A percentile compares a stretch with the other conserved stretches of the same genome.
Conservation (phyloP, 92 coral and sea anemone species). For the Muricea muricata region DNA sequence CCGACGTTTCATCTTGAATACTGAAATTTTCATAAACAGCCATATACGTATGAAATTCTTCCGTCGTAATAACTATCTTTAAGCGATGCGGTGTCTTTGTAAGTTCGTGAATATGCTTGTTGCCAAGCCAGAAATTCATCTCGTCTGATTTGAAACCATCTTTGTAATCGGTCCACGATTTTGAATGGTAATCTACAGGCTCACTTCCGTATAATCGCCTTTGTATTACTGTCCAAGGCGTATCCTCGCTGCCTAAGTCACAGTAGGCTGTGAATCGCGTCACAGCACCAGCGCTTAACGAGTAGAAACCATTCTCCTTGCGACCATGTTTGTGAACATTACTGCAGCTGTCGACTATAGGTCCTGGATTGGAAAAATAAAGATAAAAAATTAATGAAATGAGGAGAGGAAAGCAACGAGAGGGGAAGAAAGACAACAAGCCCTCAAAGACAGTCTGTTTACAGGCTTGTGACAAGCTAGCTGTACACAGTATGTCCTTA, state of each 20-base stretch:
- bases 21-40: slow-evolving; percentile 6
- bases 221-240: slow-evolving; percentile 68
- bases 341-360: neutral
- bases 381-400: neutral
- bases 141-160: slow-evolving; percentile 44
- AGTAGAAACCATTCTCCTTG: slow-evolving; percentile 44
- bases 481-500: too few species aligned
- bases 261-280: slow-evolving; percentile 32
- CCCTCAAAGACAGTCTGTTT: too few species aligned
- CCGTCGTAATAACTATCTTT: neutral
- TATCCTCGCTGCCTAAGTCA: slow-evolving; percentile 56
- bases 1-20: slow-evolving; percentile 19
- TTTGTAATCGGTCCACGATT: slow-evolving; percentile 48
- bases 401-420: too few species aligned
- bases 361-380: neutral
- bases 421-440: too few species aligned
- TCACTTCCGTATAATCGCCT: slow-evolving; percentile 24
- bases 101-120: slow-evolving; percentile 17
- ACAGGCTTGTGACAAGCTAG: too few species aligned
- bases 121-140: slow-evolving; percentile 63
- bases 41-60: neutral
- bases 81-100: slow-evolving; percentile 19
- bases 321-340: slow-evolving; percentile 24
- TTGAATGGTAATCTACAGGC: slow-evolving; percentile 19
- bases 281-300: neutral